Conservation (phyloP, 2,113 vertebrate genomes). For the Corythaixoides concolor region DNA sequence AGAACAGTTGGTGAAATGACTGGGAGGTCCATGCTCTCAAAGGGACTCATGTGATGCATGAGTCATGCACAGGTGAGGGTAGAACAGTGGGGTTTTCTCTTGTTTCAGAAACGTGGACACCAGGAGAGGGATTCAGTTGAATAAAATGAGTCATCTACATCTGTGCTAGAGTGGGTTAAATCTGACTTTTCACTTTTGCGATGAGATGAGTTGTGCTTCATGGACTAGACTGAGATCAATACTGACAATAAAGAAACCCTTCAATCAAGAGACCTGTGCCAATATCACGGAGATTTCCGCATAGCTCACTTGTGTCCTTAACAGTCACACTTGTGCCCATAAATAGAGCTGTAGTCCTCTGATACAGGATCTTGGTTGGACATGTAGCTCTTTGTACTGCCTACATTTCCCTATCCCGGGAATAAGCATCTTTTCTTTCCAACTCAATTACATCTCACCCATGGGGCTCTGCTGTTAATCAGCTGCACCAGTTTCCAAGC, state of each 20-base stretch:
- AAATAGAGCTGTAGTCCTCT: neutral
- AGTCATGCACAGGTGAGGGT: neutral
- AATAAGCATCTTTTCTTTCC: neutral
- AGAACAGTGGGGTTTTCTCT: neutral
- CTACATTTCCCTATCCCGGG: neutral
- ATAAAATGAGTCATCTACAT: neutral
- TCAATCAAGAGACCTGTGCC: neutral
- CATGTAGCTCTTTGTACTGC: neutral
- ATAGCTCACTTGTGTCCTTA: neutral
- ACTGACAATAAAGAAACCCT: neutral
- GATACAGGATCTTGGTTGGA: neutral
- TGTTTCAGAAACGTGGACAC: neutral
- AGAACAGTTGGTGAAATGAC: neutral
- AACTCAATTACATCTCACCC: neutral
- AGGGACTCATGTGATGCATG: neutral
- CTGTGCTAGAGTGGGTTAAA: neutral
- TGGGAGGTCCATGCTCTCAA: neutral
- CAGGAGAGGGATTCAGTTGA: neutral
- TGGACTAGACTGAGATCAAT: neutral
- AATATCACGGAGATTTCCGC: neutral
- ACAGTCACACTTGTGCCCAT: neutral
- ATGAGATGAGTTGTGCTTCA: rapidly evolving
- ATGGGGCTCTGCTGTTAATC: neutral
- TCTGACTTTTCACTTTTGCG: neutral
- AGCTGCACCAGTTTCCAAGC: neutral